Evolutionary conservation across 2,113 vertebrate genomes (phyloP), one percentile per base, ranked within the genome.

Genomic region (Lynx canadensis): DNA sequence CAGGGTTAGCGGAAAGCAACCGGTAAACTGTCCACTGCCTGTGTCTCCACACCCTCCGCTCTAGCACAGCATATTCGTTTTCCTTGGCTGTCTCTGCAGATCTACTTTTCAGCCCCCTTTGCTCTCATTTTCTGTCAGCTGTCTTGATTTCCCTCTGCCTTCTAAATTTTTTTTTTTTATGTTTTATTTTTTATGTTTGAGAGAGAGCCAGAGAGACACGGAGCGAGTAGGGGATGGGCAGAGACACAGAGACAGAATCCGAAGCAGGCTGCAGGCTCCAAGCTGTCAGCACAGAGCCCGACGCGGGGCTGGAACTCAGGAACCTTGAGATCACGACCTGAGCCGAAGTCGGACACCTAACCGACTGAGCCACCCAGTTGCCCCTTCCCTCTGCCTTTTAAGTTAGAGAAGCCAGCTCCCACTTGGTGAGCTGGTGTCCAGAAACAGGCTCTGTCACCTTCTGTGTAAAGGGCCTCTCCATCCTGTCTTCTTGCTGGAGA

Each of bases 31-130:
- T 0, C 60, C 18, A 2, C 11, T 73, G 13, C 55, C 80, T 13
- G 3, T 21, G 1, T 52, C 31, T 73, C 74, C 10, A 55, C 8
- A 13, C 1, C 8, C 48, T 33, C 57, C 0, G 0, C 33, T 57
- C 74, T 15, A 6, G 21, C 9, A 33, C 5, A 0, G 1, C 29
- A 2, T 69, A 33, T 4, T 73, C 7, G 1, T 27, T 29, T 13
- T 65, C n/a, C 73, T 69, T 29, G 0, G 1, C 52, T 1, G 4
- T 36, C 29, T 50, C 36, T 79, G 27, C 15, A 45, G 29, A 50
- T 25, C 36, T 71, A 10, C 0, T 55, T 45, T 31, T 36, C 18
- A 3, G 52, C 48, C 36, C 66, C 60, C 41, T 4, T 25, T 2
- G 15, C 31, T 12, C 38, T 38, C 12, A 4, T 13, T 52, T 45